These are phyloP conservation scores for Drosophila persimilis DNA, from an alignment of 1,140 invertebrate species.

Conservation along the genomic window DNA sequence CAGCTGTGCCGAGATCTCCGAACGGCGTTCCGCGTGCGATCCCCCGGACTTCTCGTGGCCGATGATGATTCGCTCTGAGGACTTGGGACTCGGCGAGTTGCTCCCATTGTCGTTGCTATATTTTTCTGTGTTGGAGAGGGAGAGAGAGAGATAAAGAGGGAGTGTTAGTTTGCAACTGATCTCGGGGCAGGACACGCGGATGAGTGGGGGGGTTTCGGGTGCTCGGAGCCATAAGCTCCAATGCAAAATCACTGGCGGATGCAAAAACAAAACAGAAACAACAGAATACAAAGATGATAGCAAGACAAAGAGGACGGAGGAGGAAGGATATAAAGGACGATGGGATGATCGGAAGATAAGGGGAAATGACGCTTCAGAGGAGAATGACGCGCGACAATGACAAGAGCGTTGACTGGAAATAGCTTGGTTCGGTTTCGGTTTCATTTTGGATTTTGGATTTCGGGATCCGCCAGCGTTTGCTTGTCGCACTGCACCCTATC, in stretches of 20 bases:
- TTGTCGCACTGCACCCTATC: conserved; percentile 7
- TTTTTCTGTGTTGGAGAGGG: conserved; percentile 33
- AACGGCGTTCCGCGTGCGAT: conserved; percentile 79
- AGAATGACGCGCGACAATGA: conserved; percentile 24
- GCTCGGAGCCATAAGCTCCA: neutral
- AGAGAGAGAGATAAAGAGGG: no score
- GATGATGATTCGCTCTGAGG: conserved; percentile 90
- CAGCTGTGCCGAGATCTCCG: conserved; percentile 88
- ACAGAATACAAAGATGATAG: conserved; percentile 5
- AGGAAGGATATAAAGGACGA: conserved; percentile 7
- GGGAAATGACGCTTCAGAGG: neutral
- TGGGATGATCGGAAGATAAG: neutral
- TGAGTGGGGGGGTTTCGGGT: neutral
- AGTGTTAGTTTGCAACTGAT: neutral
- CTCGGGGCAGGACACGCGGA: neutral
- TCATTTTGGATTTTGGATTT: conserved; percentile 5
- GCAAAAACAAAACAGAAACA: conserved; percentile 47
- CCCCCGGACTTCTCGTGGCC: conserved; percentile 87
- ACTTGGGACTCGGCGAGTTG: conserved; percentile 68
- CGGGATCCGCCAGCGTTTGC: conserved; percentile 32
- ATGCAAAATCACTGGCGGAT: conserved; percentile 64
- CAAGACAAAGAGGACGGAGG: neutral
- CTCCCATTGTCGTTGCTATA: conserved; percentile 66
- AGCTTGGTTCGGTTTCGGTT: conserved; percentile 42
- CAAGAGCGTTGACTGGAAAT: conserved; percentile 34